Evolutionary conservation across 2,113 vertebrate genomes (phyloP), one percentile per base, ranked within the genome.

Genomic region (Dasyornis broadbenti): DNA sequence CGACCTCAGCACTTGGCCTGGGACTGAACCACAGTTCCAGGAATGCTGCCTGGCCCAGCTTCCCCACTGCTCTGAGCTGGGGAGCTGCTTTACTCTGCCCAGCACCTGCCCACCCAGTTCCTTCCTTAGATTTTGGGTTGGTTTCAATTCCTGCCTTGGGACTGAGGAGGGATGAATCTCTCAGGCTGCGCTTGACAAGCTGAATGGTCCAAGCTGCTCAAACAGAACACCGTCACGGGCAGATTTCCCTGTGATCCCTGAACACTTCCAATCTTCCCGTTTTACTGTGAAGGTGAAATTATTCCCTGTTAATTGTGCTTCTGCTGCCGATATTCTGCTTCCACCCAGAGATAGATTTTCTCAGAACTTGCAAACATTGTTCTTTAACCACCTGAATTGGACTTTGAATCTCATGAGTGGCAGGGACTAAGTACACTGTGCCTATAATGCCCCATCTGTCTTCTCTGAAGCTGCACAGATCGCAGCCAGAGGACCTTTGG

Each of bases 361-460:
- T 73, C 60, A 66, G 72, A 63, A 57, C 37, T 50, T 30, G 30
- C 59, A 70, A 95, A 52, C 30, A 45, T 45, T 5, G 0, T 66
- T 86, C 85, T 91, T 70, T 52, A 59, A 44, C 78, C 82, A 47
- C 8, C 47, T 5, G 13, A 57, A 70, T 18, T 91, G 92, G 72
- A 90, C 90, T 88, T 72, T 95, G 92, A 83, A n/a, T 66, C 72
- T 77, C 52, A 5, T 13, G 49, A 93, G 84, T 45, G 50, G 75
- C 71, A 60, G 85, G 49, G 26, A 66, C 79, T 83, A 20, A 89
- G 94, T 35, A 93, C 92, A 22, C 59, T 35, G 37, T 50, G 95
- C 60, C 76, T 92, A 37, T 42, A 65, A 56, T 40, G 76, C 60
- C 82, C 92, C 93, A 94, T 93, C 92, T 95, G 95, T 86, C 88